A percentile compares a stretch with the other conserved stretches of the same genome.
Evolutionary conservation across 1,140 invertebrate genomes (phyloP).

Genomic region (Neodiprion lecontei): DNA sequence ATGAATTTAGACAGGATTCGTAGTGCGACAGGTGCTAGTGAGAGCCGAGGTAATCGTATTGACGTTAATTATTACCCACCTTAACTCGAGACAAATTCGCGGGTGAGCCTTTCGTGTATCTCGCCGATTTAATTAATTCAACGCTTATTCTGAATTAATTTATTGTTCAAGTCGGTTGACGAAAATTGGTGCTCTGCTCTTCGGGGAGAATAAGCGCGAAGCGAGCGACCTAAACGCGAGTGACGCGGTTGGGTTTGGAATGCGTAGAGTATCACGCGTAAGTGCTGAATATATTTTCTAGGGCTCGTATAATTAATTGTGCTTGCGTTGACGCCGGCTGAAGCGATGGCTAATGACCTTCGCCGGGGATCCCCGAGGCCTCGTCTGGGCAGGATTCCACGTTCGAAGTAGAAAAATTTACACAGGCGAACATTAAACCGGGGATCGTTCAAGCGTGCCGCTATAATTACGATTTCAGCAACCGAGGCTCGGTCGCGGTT

Average conservation of each 20-base stretch:
- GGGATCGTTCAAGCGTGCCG: no score
- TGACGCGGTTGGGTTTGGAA: not conserved
- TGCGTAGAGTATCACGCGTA: not conserved
- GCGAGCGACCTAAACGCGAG: not conserved
- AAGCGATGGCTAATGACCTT: not conserved
- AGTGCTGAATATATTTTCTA: not conserved
- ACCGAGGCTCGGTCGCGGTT: no score
- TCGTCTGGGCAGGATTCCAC: not conserved
- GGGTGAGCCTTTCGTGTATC: no score
- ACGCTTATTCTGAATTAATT: not conserved
- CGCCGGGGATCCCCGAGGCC: not conserved
- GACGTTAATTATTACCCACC: not conserved
- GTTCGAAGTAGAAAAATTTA: not conserved
- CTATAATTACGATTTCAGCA: no score
- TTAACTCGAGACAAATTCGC: not conserved
- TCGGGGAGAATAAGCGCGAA: no score
- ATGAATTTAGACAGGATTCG: not conserved
- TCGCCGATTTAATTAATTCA: no score
- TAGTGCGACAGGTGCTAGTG: not conserved
- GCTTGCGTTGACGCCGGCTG: not conserved
- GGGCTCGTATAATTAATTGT: not conserved
- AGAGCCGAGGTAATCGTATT: not conserved
- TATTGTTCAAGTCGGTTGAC: not conserved
- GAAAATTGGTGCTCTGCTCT: not conserved
- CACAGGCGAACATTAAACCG: not conserved